Percentiles rank a stretch among this genome's conserved stretches.
These are phyloP conservation scores for Microvelia longipes DNA, from an alignment of 1,140 invertebrate species.

Conservation along the genomic window DNA sequence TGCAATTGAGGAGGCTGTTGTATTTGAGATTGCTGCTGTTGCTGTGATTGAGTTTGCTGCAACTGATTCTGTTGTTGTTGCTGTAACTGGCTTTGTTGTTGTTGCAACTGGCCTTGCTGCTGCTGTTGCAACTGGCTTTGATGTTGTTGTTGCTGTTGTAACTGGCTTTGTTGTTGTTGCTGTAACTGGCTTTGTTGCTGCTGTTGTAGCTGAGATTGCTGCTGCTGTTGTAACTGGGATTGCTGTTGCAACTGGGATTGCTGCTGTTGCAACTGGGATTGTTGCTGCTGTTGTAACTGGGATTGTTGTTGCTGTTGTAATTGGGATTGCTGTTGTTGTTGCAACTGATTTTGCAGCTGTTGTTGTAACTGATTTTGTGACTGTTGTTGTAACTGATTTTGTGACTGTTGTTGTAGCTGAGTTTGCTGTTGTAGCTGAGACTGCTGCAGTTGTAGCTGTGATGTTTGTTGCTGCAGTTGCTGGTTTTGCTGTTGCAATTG, in stretches of 20 bases:
- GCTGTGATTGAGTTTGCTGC: slow-evolving; percentile 32
- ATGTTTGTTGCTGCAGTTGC: slow-evolving; percentile 22
- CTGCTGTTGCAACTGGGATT: slow-evolving; percentile 16
- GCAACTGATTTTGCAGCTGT: slow-evolving; percentile 34
- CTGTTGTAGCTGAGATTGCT: slow-evolving; percentile 26
- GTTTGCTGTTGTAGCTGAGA: slow-evolving; percentile 32
- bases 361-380: slow-evolving; percentile 32
- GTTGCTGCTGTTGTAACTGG: slow-evolving; percentile 9
- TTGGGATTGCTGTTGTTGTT: slow-evolving; percentile 32
- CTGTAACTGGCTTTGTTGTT: slow-evolving; percentile 17
- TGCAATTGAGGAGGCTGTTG: slow-evolving; percentile 25
- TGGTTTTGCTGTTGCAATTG: slow-evolving; percentile 15
- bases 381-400: slow-evolving; percentile 32
- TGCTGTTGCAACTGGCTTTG: slow-evolving; percentile 20
- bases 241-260: slow-evolving; percentile 21
- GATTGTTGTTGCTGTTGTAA: slow-evolving; percentile 15
- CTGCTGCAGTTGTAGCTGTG: slow-evolving; percentile 30
- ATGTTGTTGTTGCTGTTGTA: slow-evolving; percentile 11
- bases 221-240: slow-evolving; percentile 13
- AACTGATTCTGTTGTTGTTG: slow-evolving; percentile 23
- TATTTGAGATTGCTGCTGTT: slow-evolving; percentile 11
- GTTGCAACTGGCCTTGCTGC: slow-evolving; percentile 2
- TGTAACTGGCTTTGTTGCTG: slow-evolving; percentile 32
- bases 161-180: slow-evolving; percentile 13
- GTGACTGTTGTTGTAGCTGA: slow-evolving; percentile 31